These are phyloP conservation scores for Tonatia bakeri DNA, from an alignment of 2,113 vertebrate species.

Conservation along the genomic window DNA sequence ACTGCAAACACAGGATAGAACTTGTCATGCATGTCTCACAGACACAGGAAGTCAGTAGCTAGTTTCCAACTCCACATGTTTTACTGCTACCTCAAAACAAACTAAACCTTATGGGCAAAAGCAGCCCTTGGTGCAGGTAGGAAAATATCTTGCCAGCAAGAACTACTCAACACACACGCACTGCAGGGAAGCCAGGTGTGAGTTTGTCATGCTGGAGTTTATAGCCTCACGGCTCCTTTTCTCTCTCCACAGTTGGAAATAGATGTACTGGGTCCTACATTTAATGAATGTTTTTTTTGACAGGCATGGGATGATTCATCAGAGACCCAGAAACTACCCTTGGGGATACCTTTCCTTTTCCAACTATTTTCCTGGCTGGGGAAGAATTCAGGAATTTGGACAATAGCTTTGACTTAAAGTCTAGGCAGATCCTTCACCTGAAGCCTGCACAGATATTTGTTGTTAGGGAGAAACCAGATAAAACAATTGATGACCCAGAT, in stretches of 20 bases:
- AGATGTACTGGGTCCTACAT: not conserved
- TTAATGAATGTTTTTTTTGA: not conserved
- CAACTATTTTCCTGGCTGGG: not conserved
- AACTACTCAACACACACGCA: not conserved
- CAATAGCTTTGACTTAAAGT: not conserved
- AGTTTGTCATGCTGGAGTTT: not conserved
- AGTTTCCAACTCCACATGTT: not conserved
- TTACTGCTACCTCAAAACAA: not conserved
- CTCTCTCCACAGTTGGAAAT: not conserved
- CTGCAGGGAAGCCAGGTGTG: not conserved
- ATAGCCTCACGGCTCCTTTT: not conserved
- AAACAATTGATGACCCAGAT: not conserved
- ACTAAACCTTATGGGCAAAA: not conserved
- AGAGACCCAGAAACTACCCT: not conserved
- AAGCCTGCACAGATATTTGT: not conserved
- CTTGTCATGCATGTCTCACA: not conserved
- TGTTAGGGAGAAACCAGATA: not conserved
- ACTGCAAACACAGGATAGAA: not conserved
- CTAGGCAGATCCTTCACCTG: not conserved
- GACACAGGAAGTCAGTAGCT: not conserved
- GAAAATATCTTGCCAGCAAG: not conserved
- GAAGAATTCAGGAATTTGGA: not conserved
- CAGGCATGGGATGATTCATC: not conserved
- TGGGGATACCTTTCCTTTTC: not conserved
- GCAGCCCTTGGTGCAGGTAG: not conserved